phyloP scores from a whole-genome alignment of 2,797 vertebrate species.

The Pagetopsis macropterus region DNA sequence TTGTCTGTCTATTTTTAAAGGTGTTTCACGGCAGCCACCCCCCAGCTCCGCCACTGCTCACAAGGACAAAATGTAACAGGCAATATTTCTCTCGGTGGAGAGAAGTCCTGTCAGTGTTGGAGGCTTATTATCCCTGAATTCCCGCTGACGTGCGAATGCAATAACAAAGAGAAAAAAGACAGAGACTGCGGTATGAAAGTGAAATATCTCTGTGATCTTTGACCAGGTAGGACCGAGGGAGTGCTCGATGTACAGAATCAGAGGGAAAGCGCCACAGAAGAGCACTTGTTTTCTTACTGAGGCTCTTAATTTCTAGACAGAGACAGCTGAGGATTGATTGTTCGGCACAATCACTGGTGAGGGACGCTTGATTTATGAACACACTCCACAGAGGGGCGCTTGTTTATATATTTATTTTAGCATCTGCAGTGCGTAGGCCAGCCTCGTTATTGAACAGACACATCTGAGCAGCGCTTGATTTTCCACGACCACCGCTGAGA shows the following conservation, averaged over 20 bases:
- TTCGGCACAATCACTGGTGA: constrained; percentile 44
- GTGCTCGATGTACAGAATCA: constrained; percentile 31
- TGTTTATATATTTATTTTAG: constrained; percentile 35
- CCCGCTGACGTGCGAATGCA: constrained; percentile 16
- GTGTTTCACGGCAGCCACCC: neutral
- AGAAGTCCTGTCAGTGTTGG: neutral
- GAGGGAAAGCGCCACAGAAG: constrained; percentile 16
- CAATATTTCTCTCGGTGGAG: neutral
- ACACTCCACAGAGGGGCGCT: constrained; percentile 20
- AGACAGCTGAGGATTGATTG: constrained; percentile 54
- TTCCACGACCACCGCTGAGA: constrained; percentile 30
- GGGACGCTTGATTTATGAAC: constrained; percentile 64
- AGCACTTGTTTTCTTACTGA: constrained; percentile 55
- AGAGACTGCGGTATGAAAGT: constrained; percentile 39
- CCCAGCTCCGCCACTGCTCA: neutral
- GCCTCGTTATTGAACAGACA: constrained; percentile 44
- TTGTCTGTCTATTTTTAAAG: neutral
- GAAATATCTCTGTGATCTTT: constrained; percentile 55
- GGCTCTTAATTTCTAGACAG: constrained; percentile 52
- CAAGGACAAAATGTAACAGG: neutral
- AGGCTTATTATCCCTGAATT: constrained; percentile 28
- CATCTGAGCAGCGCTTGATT: constrained; percentile 42
- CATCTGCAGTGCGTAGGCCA: constrained; percentile 14
- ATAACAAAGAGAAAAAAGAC: neutral
- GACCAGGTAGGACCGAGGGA: constrained; percentile 39